Conservation (phyloP, 2,797 vertebrate species). For the Salarias fasciatus region DNA sequence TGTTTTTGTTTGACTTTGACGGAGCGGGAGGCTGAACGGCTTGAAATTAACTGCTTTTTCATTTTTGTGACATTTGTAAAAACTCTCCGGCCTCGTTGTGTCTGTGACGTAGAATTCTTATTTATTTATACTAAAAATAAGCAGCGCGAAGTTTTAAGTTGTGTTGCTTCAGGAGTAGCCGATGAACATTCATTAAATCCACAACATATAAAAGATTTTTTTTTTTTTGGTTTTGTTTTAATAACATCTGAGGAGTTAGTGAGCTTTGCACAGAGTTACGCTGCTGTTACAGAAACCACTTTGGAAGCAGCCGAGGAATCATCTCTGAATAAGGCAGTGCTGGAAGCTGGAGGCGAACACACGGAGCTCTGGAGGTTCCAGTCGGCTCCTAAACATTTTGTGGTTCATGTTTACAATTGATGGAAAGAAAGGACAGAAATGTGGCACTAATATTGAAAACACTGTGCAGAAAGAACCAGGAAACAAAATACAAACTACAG, state of each 20-base stretch:
- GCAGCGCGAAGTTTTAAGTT: background rate
- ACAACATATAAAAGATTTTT: slow-evolving; percentile 6
- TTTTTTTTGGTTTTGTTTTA: slow-evolving; percentile 20
- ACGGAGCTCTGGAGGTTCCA: too few species aligned
- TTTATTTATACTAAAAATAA: background rate
- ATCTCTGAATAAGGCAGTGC: slow-evolving; percentile 2
- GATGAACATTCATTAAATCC: too few species aligned
- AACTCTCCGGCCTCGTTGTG: background rate
- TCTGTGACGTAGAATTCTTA: background rate
- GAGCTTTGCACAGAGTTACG: background rate
- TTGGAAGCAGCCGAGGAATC: slow-evolving; percentile 7
- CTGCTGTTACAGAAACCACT: background rate
- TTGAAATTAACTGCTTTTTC: slow-evolving; percentile 16
- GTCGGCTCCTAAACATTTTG: too few species aligned
- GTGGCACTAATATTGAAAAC: slow-evolving; percentile 12
- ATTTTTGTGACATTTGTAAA: slow-evolving; percentile 27
- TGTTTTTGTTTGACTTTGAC: too few species aligned
- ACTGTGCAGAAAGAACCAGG: slow-evolving; percentile 34
- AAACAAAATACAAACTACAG: slow-evolving; percentile 25
- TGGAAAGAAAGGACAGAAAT: slow-evolving; percentile 22
- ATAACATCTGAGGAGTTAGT: slow-evolving; percentile 10
- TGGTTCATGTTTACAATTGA: slow-evolving; percentile 7
- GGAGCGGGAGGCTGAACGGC: slow-evolving; percentile 7
- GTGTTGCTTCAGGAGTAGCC: too few species aligned
- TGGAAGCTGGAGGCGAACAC: background rate